A percentile compares a stretch with the other conserved stretches of the same genome.
phyloP scores from a whole-genome alignment of 2,113 vertebrate species.

The Entosphenus tridentatus region DNA sequence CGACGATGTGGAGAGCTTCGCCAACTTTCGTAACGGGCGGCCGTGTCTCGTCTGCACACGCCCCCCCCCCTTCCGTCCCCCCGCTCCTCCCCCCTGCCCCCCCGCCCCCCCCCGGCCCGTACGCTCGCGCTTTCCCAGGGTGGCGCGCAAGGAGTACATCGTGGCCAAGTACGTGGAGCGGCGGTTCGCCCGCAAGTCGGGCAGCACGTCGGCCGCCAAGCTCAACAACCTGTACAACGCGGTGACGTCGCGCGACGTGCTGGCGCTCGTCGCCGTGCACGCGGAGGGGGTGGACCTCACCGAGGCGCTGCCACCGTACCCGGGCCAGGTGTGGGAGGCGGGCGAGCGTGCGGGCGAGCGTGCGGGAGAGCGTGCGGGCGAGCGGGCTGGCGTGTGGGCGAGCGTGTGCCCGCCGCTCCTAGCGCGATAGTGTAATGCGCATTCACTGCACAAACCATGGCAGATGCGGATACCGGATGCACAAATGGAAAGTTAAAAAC shows the following conservation, averaged over 20 bases:
- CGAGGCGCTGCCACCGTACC: conserved; percentile 43
- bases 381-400: too few species aligned
- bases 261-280: conserved; percentile 59
- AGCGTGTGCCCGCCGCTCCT: too few species aligned
- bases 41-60: too few species aligned
- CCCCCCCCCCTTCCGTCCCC: too few species aligned
- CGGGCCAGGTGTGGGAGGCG: conserved; percentile 50
- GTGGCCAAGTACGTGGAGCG: conserved; percentile 79
- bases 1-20: too few species aligned
- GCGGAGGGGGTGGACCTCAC: conserved; percentile 68
- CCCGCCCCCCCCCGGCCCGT: background rate
- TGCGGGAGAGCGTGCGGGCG: too few species aligned
- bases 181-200: conserved; percentile 37
- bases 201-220: conserved; percentile 23
- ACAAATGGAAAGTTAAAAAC: too few species aligned
- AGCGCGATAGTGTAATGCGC: too few species aligned
- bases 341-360: too few species aligned
- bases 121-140: conserved; percentile 24
- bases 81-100: background rate
- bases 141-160: conserved; percentile 73
- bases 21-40: too few species aligned
- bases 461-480: too few species aligned
- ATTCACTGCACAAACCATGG: too few species aligned
- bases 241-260: conserved; percentile 48
- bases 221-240: conserved; percentile 51